These are phyloP conservation scores for Euschistus heros DNA, from an alignment of 1,140 invertebrate species.

Conservation along the genomic window DNA sequence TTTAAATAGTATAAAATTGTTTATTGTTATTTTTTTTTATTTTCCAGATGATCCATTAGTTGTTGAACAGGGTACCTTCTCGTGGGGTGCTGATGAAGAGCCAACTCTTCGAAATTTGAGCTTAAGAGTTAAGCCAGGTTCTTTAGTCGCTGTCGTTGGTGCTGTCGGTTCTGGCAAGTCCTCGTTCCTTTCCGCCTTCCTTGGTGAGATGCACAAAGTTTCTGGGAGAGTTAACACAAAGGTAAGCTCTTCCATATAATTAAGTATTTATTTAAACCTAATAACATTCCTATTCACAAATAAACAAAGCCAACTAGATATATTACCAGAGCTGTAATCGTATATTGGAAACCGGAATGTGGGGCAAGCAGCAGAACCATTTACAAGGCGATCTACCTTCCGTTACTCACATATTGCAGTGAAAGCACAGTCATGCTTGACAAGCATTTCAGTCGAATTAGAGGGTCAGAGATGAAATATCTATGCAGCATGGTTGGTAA, in stretches of 20 bases:
- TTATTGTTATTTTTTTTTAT: conserved; percentile 52
- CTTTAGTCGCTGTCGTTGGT: conserved; percentile 75
- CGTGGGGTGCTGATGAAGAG: conserved; percentile 54
- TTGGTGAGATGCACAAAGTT: conserved; percentile 80
- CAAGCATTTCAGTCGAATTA: no score
- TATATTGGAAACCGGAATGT: conserved; percentile 46
- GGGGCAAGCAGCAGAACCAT: conserved; percentile 78
- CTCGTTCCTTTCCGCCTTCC: conserved; percentile 70
- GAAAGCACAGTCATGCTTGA: no score
- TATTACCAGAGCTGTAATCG: no score
- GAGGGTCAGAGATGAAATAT: no score
- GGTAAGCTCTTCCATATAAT: conserved; percentile 33
- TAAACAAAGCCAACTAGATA: no score
- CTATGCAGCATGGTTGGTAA: no score
- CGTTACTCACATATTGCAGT: no score
- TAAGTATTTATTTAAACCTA: no score
- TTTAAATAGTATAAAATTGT: no score
- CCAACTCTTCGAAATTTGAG: conserved; percentile 61
- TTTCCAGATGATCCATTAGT: conserved; percentile 54
- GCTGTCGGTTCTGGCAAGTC: conserved; percentile 84
- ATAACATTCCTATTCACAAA: no score
- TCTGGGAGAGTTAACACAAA: conserved; percentile 73
- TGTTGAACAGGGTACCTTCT: conserved; percentile 66
- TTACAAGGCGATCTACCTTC: conserved; percentile 79
- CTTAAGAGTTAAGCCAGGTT: conserved; percentile 50